Evolutionary conservation across 2,797 vertebrate species (phyloP).

Genomic region (Syngnathus acus): DNA sequence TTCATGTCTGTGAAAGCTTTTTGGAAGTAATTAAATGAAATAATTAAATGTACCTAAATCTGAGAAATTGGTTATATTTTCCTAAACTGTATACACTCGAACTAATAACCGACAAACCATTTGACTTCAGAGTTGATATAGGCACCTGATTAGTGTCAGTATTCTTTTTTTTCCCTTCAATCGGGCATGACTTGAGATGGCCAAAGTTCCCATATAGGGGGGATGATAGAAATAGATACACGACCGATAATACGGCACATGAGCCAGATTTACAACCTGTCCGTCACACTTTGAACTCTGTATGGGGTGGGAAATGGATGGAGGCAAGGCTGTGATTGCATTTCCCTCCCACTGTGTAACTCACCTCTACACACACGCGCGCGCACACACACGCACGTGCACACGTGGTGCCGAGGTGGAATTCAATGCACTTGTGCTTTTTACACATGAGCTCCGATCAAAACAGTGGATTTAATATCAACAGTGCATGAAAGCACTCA

Average conservation of each 20-base stretch:
- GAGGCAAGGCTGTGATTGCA: conserved; percentile 4
- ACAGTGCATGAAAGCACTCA: conserved; percentile 9
- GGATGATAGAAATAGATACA: background rate
- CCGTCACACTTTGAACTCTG: conserved; percentile 3
- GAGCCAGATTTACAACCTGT: conserved; percentile 1
- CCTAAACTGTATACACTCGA: too few species aligned
- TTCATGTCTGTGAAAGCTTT: too few species aligned
- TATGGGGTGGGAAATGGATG: background rate
- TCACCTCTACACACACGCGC: background rate
- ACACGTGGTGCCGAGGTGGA: conserved; percentile 2
- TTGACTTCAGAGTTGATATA: too few species aligned
- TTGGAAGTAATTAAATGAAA: too few species aligned
- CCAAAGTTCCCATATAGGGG: background rate
- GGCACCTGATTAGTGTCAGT: too few species aligned
- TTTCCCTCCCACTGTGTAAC: background rate
- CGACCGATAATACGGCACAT: background rate
- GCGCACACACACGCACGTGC: conserved; percentile 7
- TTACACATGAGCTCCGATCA: conserved; percentile 1
- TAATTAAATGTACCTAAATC: too few species aligned
- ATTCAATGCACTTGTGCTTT: conserved; percentile 2
- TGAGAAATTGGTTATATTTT: too few species aligned
- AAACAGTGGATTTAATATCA: conserved; percentile 9
- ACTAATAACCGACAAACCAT: too few species aligned
- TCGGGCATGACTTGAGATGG: background rate
- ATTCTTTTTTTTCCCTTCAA: too few species aligned